Evolutionary conservation across 2,888 invertebrate genomes (phyloP).

Genomic region (Neoaliturus tenellus): DNA sequence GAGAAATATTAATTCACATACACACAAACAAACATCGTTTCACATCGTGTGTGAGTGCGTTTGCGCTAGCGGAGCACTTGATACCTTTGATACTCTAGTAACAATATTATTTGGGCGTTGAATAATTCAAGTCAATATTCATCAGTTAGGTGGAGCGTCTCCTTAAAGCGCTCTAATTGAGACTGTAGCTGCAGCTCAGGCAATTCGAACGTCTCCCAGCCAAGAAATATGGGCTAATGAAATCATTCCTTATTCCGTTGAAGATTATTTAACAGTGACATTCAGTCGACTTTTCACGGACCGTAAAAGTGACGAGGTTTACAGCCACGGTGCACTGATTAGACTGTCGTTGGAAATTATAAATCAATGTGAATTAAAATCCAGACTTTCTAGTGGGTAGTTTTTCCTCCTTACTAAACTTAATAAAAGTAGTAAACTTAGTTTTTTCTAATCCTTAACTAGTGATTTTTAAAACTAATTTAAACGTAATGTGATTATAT

Average conservation of each 20-base stretch:
- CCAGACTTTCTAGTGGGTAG: no score
- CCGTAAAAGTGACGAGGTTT: no score
- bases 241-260: not conserved
- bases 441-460: no score
- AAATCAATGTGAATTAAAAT: no score
- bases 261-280: not conserved
- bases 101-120: slow-evolving; percentile 32
- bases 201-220: not conserved
- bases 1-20: not conserved
- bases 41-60: not conserved
- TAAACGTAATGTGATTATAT: no score
- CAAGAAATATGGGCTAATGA: not conserved
- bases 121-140: slow-evolving; percentile 44
- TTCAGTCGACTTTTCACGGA: no score
- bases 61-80: not conserved
- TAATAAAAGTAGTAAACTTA: no score
- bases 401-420: no score
- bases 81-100: slow-evolving; percentile 24
- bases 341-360: no score
- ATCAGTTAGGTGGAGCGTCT: slow-evolving; percentile 10
- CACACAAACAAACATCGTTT: not conserved
- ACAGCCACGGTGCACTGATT: no score
- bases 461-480: no score
- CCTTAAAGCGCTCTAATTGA: slow-evolving; percentile 30
- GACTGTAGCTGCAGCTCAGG: not conserved